Evolutionary conservation across 2,113 vertebrate species (phyloP), one percentile per base, ranked within the genome.

Genomic region (Rhinoptilus africanus): DNA sequence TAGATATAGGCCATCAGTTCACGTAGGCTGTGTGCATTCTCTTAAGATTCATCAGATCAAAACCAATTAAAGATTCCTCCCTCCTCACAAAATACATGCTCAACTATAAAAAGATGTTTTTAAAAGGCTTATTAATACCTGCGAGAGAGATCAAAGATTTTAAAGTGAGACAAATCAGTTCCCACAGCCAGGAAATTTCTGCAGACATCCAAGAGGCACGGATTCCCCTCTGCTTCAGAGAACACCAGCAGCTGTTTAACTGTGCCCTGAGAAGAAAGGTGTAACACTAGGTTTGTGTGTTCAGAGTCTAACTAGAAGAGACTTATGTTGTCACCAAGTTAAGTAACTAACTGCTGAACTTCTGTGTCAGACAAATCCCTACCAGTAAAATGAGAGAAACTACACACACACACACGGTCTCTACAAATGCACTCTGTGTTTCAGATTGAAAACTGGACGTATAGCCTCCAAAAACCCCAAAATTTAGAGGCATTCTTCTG

Each of bases 161-260:
- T 98, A 56, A 99, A 97, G 93, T 99, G 98, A 64, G 98, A 97
- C 6, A 98, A 95, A 94, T 99, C 99, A 12, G 99, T 99, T 81
- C 99, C 99, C 11, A 99, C 98, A n/a, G 98, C 98, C 97, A 99
- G 97, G 97, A 99, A 99, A 75, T 98, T 98, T 54, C 99, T 99
- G 15, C 99, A 99, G 95, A 99, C 93, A 68, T 98, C 98, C 87
- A 99, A 96, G 10, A 99, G 96, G 62, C 98, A 98, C 0, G 99
- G 99, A 93, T 97, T 99, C 32, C 99, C 99, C 85, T 99, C 99
- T 1, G 97, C 95, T 95, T 99, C 99, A 0, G 99, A 98, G 96
- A 99, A 99, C 6, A 97, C 96, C 69, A 99, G 95, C 72, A 99
- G 98, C 90, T 99, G 99, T 74, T 99, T 99, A 64, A 99, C 99